These are phyloP conservation scores for Pomacea maculata DNA, from an alignment of 1,140 invertebrate genomes.

Conservation along the genomic window DNA sequence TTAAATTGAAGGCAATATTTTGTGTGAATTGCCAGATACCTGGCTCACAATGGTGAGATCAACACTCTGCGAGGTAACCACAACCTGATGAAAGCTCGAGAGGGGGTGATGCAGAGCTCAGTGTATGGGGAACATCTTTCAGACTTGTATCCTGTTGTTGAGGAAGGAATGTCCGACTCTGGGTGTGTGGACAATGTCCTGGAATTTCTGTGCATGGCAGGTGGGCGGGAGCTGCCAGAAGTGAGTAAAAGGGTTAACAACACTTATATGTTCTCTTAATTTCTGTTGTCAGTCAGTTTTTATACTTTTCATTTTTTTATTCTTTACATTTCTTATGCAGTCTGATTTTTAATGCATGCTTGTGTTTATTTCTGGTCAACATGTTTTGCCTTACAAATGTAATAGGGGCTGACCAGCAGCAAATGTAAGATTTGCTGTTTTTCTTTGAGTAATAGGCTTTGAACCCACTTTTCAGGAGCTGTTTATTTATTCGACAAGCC, in stretches of 20 bases:
- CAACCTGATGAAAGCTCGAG: constrained; percentile 97
- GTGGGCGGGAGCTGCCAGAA: constrained; percentile 88
- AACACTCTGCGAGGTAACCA: constrained; percentile 98
- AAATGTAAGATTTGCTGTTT: too few species aligned
- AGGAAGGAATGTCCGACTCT: constrained; percentile 96
- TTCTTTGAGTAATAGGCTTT: too few species aligned
- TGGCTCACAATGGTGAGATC: constrained; percentile 99
- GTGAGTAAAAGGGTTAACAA: constrained; percentile 61
- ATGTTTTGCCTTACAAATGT: too few species aligned
- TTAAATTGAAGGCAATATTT: background rate
- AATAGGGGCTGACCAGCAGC: too few species aligned
- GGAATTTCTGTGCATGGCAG: constrained; percentile 95
- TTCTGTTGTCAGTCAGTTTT: too few species aligned
- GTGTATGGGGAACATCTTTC: constrained; percentile 84
- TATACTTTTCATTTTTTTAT: too few species aligned
- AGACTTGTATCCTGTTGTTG: constrained; percentile 95
- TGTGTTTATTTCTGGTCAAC: too few species aligned
- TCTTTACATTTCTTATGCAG: too few species aligned
- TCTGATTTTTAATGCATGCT: too few species aligned
- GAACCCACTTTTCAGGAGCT: too few species aligned
- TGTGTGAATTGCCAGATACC: constrained; percentile 72
- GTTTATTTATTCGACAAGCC: too few species aligned
- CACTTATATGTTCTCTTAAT: too few species aligned
- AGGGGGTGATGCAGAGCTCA: constrained; percentile 95
- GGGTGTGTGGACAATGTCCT: constrained; percentile 97